Percentiles rank a stretch among this genome's conserved stretches.
Evolutionary conservation across 2,113 vertebrate genomes (phyloP).

Genomic region (Leptocoma aspasia): DNA sequence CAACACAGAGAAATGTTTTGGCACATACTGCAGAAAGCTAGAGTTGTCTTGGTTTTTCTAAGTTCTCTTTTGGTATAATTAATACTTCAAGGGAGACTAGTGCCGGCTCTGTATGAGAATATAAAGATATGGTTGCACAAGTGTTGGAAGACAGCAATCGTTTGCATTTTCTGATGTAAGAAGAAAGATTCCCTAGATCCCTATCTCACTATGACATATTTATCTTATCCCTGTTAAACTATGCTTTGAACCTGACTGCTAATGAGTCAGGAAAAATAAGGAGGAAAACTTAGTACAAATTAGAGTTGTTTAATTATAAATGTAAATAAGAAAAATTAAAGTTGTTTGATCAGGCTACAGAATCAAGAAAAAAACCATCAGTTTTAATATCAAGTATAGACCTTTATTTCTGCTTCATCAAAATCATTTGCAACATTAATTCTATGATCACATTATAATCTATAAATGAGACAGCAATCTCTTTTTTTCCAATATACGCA

Average conservation of each 20-base stretch:
- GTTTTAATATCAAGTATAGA: not conserved
- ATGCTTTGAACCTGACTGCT: not conserved
- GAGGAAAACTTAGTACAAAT: not conserved
- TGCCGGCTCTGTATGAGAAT: not conserved
- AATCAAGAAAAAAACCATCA: not conserved
- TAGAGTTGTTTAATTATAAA: not conserved
- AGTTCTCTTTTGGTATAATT: not conserved
- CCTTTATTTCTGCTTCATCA: not conserved
- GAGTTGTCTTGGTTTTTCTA: not conserved
- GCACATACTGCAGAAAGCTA: not conserved
- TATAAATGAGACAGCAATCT: not conserved
- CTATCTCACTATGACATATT: not conserved
- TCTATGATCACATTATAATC: not conserved
- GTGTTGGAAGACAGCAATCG: accelerated
- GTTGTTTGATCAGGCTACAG: not conserved
- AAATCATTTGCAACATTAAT: not conserved
- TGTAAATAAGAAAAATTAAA: not conserved
- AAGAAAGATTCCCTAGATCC: not conserved
- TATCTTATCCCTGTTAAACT: not conserved
- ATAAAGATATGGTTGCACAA: not conserved
- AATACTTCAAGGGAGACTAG: not conserved
- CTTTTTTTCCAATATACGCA: not conserved
- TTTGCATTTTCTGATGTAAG: not conserved
- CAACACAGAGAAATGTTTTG: not conserved
- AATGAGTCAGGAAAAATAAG: not conserved